Evolutionary conservation across 2,888 invertebrate genomes (phyloP).

Genomic region (Trilocha varians): DNA sequence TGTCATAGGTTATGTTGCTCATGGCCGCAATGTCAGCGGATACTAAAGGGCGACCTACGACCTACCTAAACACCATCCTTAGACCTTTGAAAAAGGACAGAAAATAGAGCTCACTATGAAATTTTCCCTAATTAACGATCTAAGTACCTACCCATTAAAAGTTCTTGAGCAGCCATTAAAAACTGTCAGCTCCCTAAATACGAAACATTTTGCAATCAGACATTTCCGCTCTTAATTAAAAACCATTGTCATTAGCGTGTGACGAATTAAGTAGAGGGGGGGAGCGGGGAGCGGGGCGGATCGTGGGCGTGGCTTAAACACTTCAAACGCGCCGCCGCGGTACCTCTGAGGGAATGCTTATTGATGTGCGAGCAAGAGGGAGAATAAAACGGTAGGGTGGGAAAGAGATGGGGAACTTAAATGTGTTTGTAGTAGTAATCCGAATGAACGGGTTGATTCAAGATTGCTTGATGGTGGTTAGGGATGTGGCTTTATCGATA

Average conservation of each 20-base stretch:
- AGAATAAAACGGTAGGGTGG: background rate
- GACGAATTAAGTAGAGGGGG: constrained; percentile 58
- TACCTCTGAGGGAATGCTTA: constrained; percentile 51
- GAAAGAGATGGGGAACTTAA: constrained; percentile 27
- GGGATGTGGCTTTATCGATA: constrained; percentile 33
- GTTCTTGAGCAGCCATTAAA: background rate
- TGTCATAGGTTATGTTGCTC: too few relatives aligned
- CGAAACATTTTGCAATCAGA: constrained; percentile 31
- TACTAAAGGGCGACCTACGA: too few relatives aligned
- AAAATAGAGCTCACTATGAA: too few relatives aligned
- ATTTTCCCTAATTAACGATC: too few relatives aligned
- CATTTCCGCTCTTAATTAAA: constrained; percentile 58
- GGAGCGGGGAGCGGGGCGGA: constrained; percentile 41
- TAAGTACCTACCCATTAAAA: background rate
- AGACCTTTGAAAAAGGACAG: too few relatives aligned
- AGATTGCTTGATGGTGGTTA: constrained; percentile 53
- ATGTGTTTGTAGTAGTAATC: constrained; percentile 59
- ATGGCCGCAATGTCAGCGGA: too few relatives aligned
- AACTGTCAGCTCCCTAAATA: constrained; percentile 15
- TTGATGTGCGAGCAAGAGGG: constrained; percentile 35
- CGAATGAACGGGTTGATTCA: constrained; percentile 63
- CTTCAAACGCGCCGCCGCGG: constrained; percentile 61
- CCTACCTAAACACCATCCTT: too few relatives aligned
- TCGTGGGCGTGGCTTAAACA: constrained; percentile 48
- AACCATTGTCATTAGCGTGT: constrained; percentile 65